Percentiles rank a stretch among this genome's conserved stretches.
Evolutionary conservation across 1,140 invertebrate genomes (phyloP).

Genomic region (Brachionus rotundiformis): DNA sequence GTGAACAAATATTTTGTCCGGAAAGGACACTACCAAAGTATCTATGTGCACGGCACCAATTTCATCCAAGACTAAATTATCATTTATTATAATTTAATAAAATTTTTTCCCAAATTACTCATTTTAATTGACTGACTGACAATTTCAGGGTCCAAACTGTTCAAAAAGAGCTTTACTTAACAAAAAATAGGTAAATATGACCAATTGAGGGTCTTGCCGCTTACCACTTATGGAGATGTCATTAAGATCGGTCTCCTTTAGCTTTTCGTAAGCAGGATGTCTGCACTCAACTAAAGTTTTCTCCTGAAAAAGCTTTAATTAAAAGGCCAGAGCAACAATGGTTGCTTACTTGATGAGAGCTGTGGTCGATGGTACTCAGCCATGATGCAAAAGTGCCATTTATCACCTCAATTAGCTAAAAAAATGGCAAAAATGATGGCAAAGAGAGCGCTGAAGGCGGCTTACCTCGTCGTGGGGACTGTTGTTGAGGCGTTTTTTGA

Average conservation of each 20-base stretch:
- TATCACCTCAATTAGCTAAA: constrained; percentile 26
- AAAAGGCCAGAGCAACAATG: not conserved
- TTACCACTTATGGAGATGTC: constrained; percentile 32
- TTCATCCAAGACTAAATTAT: constrained; percentile 17
- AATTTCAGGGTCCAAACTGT: not conserved
- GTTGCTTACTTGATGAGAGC: not conserved
- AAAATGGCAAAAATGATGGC: not conserved
- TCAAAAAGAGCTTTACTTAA: constrained; percentile 40
- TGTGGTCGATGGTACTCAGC: not conserved
- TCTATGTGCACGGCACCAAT: not conserved
- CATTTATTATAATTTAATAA: not conserved
- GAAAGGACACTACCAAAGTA: constrained; percentile 33
- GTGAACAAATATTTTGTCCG: constrained; percentile 41
- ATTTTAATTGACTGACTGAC: not conserved
- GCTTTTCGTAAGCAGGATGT: not conserved
- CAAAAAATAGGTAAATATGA: not conserved
- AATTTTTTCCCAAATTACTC: constrained; percentile 24
- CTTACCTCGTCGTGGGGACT: constrained; percentile 44
- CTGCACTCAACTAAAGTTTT: constrained; percentile 18
- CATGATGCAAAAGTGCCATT: constrained; percentile 32
- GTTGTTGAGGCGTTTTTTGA: constrained; percentile 37
- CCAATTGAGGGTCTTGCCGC: not conserved
- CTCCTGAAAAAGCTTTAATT: constrained; percentile 23
- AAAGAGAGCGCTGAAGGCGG: not conserved
- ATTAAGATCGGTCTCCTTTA: not conserved